phyloP scores from a whole-genome alignment of 2,888 invertebrate species.

The Drosophila prostipennis region DNA sequence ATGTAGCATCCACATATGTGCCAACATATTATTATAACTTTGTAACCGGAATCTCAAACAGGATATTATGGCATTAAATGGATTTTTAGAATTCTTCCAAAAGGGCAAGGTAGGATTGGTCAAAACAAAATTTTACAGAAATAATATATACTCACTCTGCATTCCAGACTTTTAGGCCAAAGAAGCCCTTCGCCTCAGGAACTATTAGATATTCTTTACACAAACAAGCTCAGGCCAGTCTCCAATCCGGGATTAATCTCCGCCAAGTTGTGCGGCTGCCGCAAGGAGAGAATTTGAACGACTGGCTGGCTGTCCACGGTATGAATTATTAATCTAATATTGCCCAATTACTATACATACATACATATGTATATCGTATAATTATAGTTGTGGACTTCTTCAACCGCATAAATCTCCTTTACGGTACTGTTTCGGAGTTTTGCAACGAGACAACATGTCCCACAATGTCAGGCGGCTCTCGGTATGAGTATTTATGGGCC shows the following conservation, averaged over 20 bases:
- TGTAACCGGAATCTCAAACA: neutral
- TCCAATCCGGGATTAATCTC: slow-evolving; percentile 95
- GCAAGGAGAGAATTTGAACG: slow-evolving; percentile 92
- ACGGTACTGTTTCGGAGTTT: slow-evolving; percentile 94
- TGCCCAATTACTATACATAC: neutral
- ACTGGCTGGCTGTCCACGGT: slow-evolving; percentile 96
- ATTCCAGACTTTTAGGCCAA: slow-evolving; percentile 93
- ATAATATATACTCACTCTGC: neutral
- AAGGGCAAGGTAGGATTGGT: slow-evolving; percentile 88
- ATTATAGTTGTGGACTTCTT: slow-evolving; percentile 93
- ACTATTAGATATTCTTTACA: slow-evolving; percentile 93
- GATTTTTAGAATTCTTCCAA: slow-evolving; percentile 91
- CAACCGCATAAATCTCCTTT: slow-evolving; percentile 95
- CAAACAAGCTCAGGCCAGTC: slow-evolving; percentile 95
- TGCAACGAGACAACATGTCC: slow-evolving; percentile 94
- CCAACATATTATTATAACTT: neutral
- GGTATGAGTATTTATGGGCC: slow-evolving; percentile 96
- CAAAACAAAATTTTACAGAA: too few relatives aligned
- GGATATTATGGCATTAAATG: slow-evolving; percentile 87
- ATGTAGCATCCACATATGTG: slow-evolving; percentile 5
- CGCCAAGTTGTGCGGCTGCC: slow-evolving; percentile 92
- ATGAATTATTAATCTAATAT: neutral
- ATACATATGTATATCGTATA: too few relatives aligned
- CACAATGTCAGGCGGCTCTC: slow-evolving; percentile 94
- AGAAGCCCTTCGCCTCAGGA: slow-evolving; percentile 94